phyloP scores from a whole-genome alignment of 2,113 vertebrate species.

The Brienomyrus brachyistius region DNA sequence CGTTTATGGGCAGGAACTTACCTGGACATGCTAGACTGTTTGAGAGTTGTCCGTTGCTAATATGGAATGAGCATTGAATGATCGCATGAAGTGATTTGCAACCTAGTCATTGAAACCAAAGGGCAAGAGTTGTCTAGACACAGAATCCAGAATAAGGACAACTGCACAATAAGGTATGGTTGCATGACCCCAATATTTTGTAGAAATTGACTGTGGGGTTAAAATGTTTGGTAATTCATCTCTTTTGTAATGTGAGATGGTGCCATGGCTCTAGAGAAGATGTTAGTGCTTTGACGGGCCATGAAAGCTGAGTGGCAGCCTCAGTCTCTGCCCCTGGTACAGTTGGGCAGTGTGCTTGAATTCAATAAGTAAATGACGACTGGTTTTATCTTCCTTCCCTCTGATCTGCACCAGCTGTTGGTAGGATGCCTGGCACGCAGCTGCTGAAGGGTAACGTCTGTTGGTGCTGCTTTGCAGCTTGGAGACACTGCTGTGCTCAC shows the following conservation, averaged over 20 bases:
- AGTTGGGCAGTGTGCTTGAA: background rate
- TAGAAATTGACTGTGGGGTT: background rate
- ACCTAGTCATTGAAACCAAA: background rate
- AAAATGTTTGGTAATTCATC: background rate
- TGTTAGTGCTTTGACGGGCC: background rate
- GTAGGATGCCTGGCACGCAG: background rate
- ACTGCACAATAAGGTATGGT: background rate
- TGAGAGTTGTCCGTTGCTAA: background rate
- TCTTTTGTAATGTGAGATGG: background rate
- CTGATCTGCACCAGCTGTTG: slow-evolving; percentile 3
- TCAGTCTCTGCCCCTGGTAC: background rate
- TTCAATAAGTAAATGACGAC: background rate
- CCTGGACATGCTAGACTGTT: background rate
- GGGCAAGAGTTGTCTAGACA: background rate
- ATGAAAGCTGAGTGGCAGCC: background rate
- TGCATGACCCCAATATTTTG: background rate
- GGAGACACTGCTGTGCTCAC: background rate
- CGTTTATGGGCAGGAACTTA: background rate
- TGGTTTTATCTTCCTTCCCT: background rate
- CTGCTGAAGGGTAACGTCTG: background rate
- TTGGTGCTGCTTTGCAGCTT: background rate
- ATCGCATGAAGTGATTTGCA: background rate
- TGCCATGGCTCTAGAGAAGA: background rate
- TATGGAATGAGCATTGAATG: background rate
- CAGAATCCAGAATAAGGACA: background rate